Percentiles rank a stretch among this genome's conserved stretches.
phyloP scores from a whole-genome alignment of 2,113 vertebrate genomes.

The Verasper variegatus region DNA sequence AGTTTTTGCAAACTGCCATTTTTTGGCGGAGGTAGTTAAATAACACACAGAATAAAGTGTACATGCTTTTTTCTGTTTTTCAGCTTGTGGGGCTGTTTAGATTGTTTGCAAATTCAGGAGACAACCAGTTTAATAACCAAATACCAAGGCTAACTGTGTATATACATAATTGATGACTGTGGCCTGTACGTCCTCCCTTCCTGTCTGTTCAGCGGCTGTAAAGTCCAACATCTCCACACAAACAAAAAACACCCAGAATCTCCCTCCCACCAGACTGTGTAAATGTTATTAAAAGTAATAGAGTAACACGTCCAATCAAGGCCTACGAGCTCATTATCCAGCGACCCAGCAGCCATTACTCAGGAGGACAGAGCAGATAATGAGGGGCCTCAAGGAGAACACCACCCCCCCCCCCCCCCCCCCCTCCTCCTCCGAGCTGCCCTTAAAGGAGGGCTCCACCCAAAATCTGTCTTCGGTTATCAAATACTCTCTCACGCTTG shows the following conservation, averaged over 20 bases:
- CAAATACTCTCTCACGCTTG: neutral
- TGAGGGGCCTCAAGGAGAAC: constrained; percentile 65
- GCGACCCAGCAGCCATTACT: constrained; percentile 68
- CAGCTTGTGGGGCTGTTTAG: constrained; percentile 11
- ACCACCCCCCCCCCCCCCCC: constrained; percentile 24
- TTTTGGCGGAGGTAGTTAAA: too few relatives aligned
- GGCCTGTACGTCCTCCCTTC: constrained; percentile 15
- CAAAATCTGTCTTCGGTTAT: neutral
- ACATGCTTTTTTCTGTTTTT: neutral
- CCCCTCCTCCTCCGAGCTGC: neutral
- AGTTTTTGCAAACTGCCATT: too few relatives aligned
- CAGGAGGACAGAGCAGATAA: constrained; percentile 69
- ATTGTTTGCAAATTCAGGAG: constrained; percentile 4
- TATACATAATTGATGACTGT: constrained; percentile 42
- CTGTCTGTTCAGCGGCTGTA: neutral
- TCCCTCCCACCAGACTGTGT: constrained; percentile 29
- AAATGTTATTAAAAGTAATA: constrained; percentile 76
- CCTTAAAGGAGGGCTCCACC: constrained; percentile 14
- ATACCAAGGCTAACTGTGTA: constrained; percentile 32
- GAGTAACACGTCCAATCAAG: constrained; percentile 67
- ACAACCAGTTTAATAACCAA: constrained; percentile 32
- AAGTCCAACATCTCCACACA: neutral
- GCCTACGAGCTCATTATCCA: constrained; percentile 73
- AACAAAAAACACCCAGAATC: constrained; percentile 19
- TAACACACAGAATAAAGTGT: neutral